Base-by-base conservation (phyloP, 2,888 invertebrate species). In the Tipula helvola region DNA sequence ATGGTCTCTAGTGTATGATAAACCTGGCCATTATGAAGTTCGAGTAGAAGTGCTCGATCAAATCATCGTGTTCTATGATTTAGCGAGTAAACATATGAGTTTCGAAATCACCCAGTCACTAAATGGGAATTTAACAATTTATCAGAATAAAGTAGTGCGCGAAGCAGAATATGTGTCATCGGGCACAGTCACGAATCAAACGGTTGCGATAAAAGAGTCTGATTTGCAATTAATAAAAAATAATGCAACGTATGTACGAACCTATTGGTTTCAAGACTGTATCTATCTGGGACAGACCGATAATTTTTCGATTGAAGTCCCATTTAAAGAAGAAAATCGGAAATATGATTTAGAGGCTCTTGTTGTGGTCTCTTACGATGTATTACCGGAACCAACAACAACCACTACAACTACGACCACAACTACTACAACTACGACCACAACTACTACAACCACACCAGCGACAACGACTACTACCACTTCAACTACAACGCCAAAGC, bases 201-300 rank as follows among this genome's bases (percentile, higher is more conserved):
- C 91, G 86, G 91, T 96, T 71, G 90, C 91, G 71, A 89, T 97
- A 13, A 93, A 93, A 2, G 90, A 93, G 36, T 92, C 93, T 18
- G 96, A 97, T 90, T 89, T 92, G 47, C 90, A 93, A 86, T 96
- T 93, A 90, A 90, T 96, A 36, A 90, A 90, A 39, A 91, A 90
- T 42, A 92, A 92, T 87, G 93, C 94, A 2, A 93, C 93, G 4
- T 91, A 90, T 87, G 91, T 95, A 13, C 90, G 93, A 39, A 95
- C 95, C 0, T 95, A 94, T 90, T 97, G 97, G 97, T 96, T 96
- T 89, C 93, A 96, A 87, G 95, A 97, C 90, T 97, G 97, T 89
- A 91, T 92, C 86, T 95, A 94, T 89, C 92, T 94, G 86, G 96
- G 95, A 52, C 92, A 93, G 88, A 94, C 95, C 0, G 91, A 92